Evolutionary conservation across 1,140 invertebrate genomes (phyloP).

Genomic region (Hetaerina americana): DNA sequence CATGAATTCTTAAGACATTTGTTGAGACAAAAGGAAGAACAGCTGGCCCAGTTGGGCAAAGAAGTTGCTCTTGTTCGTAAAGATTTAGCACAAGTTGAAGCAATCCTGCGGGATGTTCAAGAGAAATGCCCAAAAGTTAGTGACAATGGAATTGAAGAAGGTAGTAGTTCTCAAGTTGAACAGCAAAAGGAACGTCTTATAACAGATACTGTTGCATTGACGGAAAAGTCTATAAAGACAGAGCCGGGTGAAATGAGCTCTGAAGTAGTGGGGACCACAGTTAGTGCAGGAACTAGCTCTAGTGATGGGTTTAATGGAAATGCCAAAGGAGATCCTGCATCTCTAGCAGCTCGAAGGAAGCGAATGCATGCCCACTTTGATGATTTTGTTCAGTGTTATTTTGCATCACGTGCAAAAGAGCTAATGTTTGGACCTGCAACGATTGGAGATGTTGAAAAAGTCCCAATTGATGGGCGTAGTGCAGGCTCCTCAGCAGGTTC

Average conservation of each 20-base stretch:
- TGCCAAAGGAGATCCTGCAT: slow-evolving; percentile 36
- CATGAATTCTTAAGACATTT: slow-evolving; percentile 76
- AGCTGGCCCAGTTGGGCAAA: slow-evolving; percentile 46
- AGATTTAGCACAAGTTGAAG: slow-evolving; percentile 67
- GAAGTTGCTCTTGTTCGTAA: slow-evolving; percentile 66
- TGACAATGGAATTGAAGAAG: background rate
- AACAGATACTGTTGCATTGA: background rate
- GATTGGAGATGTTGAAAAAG: slow-evolving; percentile 18
- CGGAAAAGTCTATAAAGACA: background rate
- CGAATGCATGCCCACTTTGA: slow-evolving; percentile 79
- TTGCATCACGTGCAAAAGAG: slow-evolving; percentile 59
- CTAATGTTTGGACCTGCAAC: slow-evolving; percentile 39
- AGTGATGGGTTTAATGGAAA: slow-evolving; percentile 33
- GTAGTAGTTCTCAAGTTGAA: background rate
- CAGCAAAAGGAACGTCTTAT: slow-evolving; percentile 1
- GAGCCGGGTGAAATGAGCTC: background rate
- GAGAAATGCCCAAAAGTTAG: slow-evolving; percentile 34
- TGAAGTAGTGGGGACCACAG: background rate
- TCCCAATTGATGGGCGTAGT: slow-evolving; percentile 20
- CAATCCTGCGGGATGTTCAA: slow-evolving; percentile 55
- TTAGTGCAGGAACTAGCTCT: slow-evolving; percentile 14
- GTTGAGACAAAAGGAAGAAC: slow-evolving; percentile 58
- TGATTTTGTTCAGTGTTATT: slow-evolving; percentile 81
- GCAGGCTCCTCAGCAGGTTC: slow-evolving; percentile 22
- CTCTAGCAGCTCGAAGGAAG: slow-evolving; percentile 51